Evolutionary conservation across 2,888 invertebrate species (phyloP).

Genomic region (Drosophila austrosaltans): DNA sequence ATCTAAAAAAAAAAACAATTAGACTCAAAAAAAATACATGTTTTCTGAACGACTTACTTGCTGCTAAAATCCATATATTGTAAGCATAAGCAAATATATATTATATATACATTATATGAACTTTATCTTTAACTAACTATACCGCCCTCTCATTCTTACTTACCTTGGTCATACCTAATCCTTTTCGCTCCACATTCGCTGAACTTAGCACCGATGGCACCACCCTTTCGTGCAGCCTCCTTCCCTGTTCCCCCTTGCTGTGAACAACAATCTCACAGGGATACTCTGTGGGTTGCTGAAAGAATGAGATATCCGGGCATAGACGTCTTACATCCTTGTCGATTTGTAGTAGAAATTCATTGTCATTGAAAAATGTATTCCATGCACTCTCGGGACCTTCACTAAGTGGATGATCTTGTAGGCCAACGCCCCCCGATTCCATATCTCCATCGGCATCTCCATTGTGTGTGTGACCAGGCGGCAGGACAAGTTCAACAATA

Average conservation of each 20-base stretch:
- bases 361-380: conserved; percentile 97
- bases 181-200: conserved; percentile 93
- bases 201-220: conserved; percentile 93
- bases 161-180: conserved; percentile 95
- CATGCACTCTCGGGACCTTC: conserved; percentile 97
- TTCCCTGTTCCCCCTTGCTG: conserved; percentile 88
- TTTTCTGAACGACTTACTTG: conserved; percentile 65
- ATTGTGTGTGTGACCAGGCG: conserved; percentile 88
- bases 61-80: conserved; percentile 55
- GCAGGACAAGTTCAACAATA: conserved; percentile 94
- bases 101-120: conserved; percentile 33
- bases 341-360: conserved; percentile 98
- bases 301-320: conserved; percentile 98
- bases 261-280: conserved; percentile 93
- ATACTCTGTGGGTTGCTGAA: conserved; percentile 96
- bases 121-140: background rate
- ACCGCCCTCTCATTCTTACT: conserved; percentile 23
- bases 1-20: conserved; percentile 83
- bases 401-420: conserved; percentile 94
- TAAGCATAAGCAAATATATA: conserved; percentile 43
- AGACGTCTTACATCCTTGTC: conserved; percentile 97
- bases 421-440: conserved; percentile 66
- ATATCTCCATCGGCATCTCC: conserved; percentile 79
- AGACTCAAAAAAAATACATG: background rate
- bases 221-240: conserved; percentile 94